Evolutionary conservation across 2,113 vertebrate species (phyloP).

Genomic region (Butorides virescens): DNA sequence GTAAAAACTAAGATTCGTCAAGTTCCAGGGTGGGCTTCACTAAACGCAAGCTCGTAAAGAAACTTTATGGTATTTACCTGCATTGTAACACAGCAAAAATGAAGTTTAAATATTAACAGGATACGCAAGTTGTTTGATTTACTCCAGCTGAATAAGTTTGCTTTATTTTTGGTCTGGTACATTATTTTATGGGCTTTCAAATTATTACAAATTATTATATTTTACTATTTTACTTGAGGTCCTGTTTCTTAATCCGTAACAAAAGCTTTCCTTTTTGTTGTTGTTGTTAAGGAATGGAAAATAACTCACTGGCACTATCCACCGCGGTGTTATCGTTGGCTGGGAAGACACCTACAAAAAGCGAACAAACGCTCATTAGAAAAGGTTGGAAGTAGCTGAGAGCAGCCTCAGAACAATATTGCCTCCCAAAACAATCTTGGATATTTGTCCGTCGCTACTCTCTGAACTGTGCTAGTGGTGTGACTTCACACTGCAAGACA

Average conservation of each 20-base stretch:
- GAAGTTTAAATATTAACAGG: not conserved
- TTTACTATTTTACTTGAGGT: not conserved
- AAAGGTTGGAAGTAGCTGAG: not conserved
- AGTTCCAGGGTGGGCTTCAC: not conserved
- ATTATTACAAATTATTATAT: not conserved
- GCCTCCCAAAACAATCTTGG: not conserved
- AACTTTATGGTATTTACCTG: not conserved
- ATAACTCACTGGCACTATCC: slow-evolving; percentile 88
- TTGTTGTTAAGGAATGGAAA: not conserved
- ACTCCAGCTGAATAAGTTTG: not conserved
- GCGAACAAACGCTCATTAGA: slow-evolving; percentile 1
- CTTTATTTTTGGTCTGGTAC: not conserved
- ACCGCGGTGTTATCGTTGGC: slow-evolving; percentile 83
- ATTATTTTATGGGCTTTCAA: not conserved
- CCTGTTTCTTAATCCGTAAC: not conserved
- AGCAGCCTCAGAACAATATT: not conserved
- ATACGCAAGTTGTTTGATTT: not conserved
- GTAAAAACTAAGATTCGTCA: not conserved
- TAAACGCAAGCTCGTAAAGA: not conserved
- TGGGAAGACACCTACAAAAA: slow-evolving; percentile 77
- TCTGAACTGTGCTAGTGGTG: not conserved
- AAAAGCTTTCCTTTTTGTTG: not conserved
- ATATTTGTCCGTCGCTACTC: not conserved
- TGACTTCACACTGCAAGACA: not conserved
- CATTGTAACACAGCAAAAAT: not conserved